Percentiles rank a stretch among this genome's conserved stretches.
Evolutionary conservation across 2,888 invertebrate genomes (phyloP).

Genomic region (Phengaris alcon): DNA sequence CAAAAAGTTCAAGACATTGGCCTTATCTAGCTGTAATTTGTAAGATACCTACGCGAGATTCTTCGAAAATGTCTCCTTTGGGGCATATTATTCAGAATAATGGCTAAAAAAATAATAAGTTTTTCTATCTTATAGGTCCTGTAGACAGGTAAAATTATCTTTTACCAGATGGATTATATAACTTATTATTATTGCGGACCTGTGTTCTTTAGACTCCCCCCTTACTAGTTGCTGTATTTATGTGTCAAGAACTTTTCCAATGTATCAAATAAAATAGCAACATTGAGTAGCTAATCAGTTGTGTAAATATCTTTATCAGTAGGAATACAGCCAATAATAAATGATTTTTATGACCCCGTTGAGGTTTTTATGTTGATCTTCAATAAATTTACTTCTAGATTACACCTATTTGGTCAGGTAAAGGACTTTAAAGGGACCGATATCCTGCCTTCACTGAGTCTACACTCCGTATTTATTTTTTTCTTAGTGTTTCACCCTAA

Average conservation of each 20-base stretch:
- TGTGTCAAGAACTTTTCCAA: too few species aligned
- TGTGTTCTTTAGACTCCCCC: too few species aligned
- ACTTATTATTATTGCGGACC: too few species aligned
- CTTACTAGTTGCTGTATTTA: too few species aligned
- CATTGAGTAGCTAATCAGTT: too few species aligned
- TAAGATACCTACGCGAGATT: slow-evolving; percentile 38
- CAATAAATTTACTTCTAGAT: slow-evolving; percentile 10
- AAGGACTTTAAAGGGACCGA: slow-evolving; percentile 10
- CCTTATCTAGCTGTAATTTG: slow-evolving; percentile 38
- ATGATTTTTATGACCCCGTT: neutral
- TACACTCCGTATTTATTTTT: neutral
- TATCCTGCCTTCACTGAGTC: neutral
- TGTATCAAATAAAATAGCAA: too few species aligned
- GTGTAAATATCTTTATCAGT: too few species aligned
- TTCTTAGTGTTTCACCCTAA: neutral
- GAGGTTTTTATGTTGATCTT: neutral
- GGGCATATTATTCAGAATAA: slow-evolving; percentile 30
- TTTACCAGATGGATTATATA: too few species aligned
- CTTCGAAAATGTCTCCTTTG: slow-evolving; percentile 37
- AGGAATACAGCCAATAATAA: neutral
- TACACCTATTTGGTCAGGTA: slow-evolving; percentile 11
- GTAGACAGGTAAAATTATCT: neutral
- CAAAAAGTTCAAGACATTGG: slow-evolving; percentile 27
- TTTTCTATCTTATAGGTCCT: neutral
- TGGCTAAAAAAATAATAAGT: slow-evolving; percentile 25